Conservation (phyloP, 2,113 vertebrate species). For the Baryphthengus martii region DNA sequence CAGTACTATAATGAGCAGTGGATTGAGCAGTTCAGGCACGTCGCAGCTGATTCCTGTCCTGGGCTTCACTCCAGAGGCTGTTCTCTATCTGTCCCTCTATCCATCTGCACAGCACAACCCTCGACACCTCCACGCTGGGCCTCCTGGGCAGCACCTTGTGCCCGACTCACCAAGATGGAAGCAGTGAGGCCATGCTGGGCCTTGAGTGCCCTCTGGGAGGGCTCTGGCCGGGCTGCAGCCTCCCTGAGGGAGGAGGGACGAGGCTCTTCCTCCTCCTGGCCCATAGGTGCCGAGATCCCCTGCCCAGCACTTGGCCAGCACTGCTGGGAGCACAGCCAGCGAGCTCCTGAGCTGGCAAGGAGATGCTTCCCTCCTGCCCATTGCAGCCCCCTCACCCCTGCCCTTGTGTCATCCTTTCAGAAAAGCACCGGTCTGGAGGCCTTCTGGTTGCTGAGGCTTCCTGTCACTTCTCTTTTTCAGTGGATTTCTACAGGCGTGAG, state of each 20-base stretch:
- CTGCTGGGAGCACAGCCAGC: too few relatives aligned
- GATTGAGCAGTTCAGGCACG: neutral
- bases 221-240: accelerated
- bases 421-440: accelerated
- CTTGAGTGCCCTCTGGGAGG: neutral
- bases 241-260: accelerated
- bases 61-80: neutral
- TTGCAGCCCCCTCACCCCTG: neutral
- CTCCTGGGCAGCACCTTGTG: too few relatives aligned
- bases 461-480: neutral
- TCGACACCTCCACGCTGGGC: accelerated
- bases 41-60: accelerated
- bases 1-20: accelerated
- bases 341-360: neutral
- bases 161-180: accelerated
- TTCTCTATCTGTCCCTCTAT: accelerated
- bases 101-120: accelerated
- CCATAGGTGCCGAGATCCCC: accelerated
- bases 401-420: accelerated
- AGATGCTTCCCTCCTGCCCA: neutral
- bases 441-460: neutral
- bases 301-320: accelerated
- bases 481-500: accelerated
- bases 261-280: neutral
- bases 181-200: accelerated